Evolutionary conservation across 2,888 invertebrate species (phyloP), one percentile per base, ranked within the genome.

Genomic region (Napeogenes inachia): DNA sequence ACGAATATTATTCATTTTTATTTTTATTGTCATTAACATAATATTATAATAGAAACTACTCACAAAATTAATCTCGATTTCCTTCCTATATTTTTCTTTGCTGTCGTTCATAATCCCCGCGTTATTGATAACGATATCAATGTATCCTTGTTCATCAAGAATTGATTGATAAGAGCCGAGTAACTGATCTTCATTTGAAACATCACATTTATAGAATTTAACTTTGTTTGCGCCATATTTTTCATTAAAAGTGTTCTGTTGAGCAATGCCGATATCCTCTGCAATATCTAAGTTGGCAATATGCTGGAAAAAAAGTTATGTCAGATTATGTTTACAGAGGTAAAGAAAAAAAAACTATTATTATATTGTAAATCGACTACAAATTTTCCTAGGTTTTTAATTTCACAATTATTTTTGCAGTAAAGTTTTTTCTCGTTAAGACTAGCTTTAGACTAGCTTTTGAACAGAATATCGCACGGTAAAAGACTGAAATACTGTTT

Each of bases 31-130:
- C 5, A 38, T 6, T 38, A 38, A 4, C 8, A 38, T 38, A 6
- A 42, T 42, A 10, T 42, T 8, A 42, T 42, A 3, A 42, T 42
- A 42, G 42, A 42, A 10, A 42, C 8, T 6, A 76, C 81, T 75
- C 70, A 83, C 84, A 57, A 81, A 66, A 71, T 84, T 84, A 8
- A 83, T 65, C 35, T 71, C 74, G 57, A 82, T 79, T 59, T 72
- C 72, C 61, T 77, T 80, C 62, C 72, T 77, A 54, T 79, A 82
- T 12, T 66, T 50, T 1, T 73, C 65, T 13, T 69, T 61, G 4
- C 70, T 68, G 35, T 82, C 82, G 53, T 80, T 81, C 75, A 80
- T 77, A 6, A 84, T 75, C 2, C 77, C 83, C 55, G 84, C 83
- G 46, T 80, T 80, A 57, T 84, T 83, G 4, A 83, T 67, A 4